Base-by-base conservation (phyloP, 2,888 invertebrate genomes). In the Pristionchus japonicus region DNA sequence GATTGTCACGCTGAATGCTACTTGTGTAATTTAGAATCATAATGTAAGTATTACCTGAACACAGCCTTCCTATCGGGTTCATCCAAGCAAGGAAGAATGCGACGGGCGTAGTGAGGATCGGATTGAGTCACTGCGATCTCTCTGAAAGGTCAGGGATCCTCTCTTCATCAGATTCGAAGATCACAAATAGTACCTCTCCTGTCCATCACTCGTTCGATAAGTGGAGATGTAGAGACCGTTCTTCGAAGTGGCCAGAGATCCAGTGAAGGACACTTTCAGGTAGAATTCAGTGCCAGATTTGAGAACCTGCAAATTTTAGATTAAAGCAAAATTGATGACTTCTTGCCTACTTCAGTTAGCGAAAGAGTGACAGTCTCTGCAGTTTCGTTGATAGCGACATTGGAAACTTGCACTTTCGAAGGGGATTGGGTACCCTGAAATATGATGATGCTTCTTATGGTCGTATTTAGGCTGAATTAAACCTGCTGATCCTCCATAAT, bases 191-290 rank as follows among this genome's bases (percentile, higher is more conserved):
- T 27, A 91, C 90, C 88, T 82, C 23, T 89, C 89, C 84, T 90
- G 61, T 40, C 93, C 93, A 34, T 90, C 86, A 11, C 64, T 83
- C 40, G 90, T 91, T 31, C 88, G 89, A 88, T 93, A 93, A 37
- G 87, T 77, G 27, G 91, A 90, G n/a, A 90, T 49, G 88, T 91
- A 93, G 4, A 93, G 89, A 17, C 93, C 93, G 40, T 89, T 89
- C n/a, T 93, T 90, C 23, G 80, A 49, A 13, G 34, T 34, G 23
- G 64, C 82, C 15, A 93, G 91, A 15, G 89, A 89, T 27, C 93
- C 92, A 47, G 89, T 77, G 89, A 91, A 93, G 1, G 89, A 89
- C 40, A 93, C 89, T 90, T 92, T n/a, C 57, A 92, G 67, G 34
- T 83, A 49, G 70, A 89, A 64, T 17, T 52, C 67, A 34, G n/a